Base-by-base conservation (phyloP, 2,888 invertebrate genomes). In the Odontomyia ornata region DNA sequence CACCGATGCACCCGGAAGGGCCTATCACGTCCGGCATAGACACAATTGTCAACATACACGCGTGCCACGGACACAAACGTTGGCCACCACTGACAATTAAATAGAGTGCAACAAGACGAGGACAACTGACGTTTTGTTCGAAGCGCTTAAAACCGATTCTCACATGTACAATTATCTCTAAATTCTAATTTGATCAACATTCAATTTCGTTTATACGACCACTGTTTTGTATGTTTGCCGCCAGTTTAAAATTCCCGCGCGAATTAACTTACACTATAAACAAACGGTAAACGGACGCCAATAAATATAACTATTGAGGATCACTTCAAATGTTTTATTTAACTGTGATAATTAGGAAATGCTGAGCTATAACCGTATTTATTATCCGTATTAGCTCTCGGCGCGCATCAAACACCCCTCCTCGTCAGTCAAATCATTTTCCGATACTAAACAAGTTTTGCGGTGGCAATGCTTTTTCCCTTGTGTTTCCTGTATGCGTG, bases 381-480 rank as follows among this genome's bases (percentile, higher is more conserved):
- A 46, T 43, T n/a, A 69, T 23, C 25, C 18, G 60, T 52, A 30
- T 28, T 13, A 18, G 36, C 7, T 1, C 18, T 30, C 47, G 46
- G 30, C 69, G 30, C 25, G 15, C 47, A 30, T n/a, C 9, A 13
- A 21, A 25, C 69, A 69, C 69, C 69, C 69, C 69, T 69, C 69
- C 69, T 47, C 47, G n/a, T 25, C 46, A 69, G 28, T 30, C 57
- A 57, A 60, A 30, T 57, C 36, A 60, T 73, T 60, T 57, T 23
- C 43, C 57, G 73, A 73, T 36, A 73, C 73, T 73, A 73, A 73
- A 73, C 73, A 73, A 73, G 73, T 60, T 73, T 30, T 23, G 7
- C 25, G 60, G 28, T 60, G 60, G 72, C 72, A 72, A 23, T 73
- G 43, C 60, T 73, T 60, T 23, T 57, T 60, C 36, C 57, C 21